Conservation (phyloP, 37 sponge, comb jelly and placozoan species). For the Oopsacas minuta region DNA sequence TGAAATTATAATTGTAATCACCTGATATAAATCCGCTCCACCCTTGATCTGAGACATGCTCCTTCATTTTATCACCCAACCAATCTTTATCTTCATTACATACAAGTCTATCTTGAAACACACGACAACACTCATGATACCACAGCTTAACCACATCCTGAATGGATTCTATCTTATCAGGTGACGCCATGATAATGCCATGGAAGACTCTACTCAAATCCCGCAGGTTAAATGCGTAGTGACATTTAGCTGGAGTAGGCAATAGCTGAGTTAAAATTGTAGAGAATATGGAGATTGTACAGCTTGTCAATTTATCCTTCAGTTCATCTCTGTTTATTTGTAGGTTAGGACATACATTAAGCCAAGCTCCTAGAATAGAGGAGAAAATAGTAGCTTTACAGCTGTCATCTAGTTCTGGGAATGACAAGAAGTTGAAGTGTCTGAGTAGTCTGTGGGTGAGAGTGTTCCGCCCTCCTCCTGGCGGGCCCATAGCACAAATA, state of each 20-base stretch:
- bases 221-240: conserved; percentile 91
- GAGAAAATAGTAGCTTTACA: conserved; percentile 86
- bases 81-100: conserved; percentile 63
- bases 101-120: conserved; percentile 88
- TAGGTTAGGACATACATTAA: conserved; percentile 18
- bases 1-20: not conserved
- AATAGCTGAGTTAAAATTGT: conserved; percentile 64
- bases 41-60: too few species aligned
- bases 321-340: not conserved
- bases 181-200: conserved; percentile 77
- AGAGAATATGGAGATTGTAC: conserved; percentile 50
- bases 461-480: conserved; percentile 92
- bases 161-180: conserved; percentile 37
- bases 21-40: conserved; percentile 15
- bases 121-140: conserved; percentile 79
- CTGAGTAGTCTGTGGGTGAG: conserved; percentile 78
- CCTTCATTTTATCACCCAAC: conserved; percentile 66
- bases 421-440: conserved; percentile 77
- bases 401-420: conserved; percentile 77
- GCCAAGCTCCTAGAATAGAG: conserved; percentile 48
- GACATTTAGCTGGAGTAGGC: conserved; percentile 96
- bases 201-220: conserved; percentile 82
- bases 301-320: conserved; percentile 13
- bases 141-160: conserved; percentile 28
- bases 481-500: conserved; percentile 92